These are phyloP conservation scores for Eira barbara DNA, from an alignment of 2,113 vertebrate genomes.

Conservation along the genomic window DNA sequence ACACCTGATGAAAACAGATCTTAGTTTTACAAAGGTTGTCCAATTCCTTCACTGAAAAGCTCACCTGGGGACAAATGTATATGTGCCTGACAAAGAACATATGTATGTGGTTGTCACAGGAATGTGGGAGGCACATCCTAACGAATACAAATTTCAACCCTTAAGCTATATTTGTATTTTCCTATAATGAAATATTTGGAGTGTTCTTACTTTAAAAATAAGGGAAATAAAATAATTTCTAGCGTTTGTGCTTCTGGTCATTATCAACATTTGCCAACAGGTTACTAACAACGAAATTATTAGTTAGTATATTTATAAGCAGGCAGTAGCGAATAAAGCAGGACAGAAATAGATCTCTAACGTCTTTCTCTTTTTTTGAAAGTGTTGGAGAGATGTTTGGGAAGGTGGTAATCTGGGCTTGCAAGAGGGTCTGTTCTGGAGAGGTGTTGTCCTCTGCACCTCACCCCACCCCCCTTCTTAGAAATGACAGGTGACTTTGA, in stretches of 20 bases:
- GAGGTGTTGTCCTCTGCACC: not conserved
- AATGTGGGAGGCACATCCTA: not conserved
- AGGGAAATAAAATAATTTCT: not conserved
- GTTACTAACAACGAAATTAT: not conserved
- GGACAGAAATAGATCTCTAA: not conserved
- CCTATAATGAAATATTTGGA: not conserved
- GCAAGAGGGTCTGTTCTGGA: accelerated
- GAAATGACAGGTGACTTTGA: not conserved
- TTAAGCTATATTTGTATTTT: not conserved
- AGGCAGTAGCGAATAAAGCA: not conserved
- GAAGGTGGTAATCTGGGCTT: too few relatives aligned
- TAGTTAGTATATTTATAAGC: not conserved
- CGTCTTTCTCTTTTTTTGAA: not conserved
- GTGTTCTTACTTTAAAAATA: not conserved
- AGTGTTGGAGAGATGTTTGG: not conserved
- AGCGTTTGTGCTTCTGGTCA: not conserved
- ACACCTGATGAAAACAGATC: not conserved
- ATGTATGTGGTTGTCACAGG: not conserved
- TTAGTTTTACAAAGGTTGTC: slow-evolving; percentile 25
- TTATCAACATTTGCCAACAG: not conserved
- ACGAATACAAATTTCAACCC: not conserved
- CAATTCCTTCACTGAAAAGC: not conserved
- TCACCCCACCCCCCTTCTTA: not conserved
- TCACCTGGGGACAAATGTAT: not conserved
- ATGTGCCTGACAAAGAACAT: not conserved